These are phyloP conservation scores for Dioctria rufipes DNA, from an alignment of 2,888 invertebrate species.

Conservation along the genomic window DNA sequence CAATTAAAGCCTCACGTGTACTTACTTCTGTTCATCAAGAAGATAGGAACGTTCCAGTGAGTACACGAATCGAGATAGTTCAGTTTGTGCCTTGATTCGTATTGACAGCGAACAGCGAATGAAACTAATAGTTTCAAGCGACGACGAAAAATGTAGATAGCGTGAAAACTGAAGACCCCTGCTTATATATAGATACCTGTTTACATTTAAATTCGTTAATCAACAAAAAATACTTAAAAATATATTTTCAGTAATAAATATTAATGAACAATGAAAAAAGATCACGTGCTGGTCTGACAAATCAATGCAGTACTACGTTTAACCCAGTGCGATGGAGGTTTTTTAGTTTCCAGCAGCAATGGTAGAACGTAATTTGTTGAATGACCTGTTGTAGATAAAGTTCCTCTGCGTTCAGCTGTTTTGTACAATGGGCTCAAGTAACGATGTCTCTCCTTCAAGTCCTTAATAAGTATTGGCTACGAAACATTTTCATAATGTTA, in stretches of 20 bases:
- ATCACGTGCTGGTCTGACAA: conserved; percentile 74
- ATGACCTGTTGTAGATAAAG: conserved; percentile 85
- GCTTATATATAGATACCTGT: no score
- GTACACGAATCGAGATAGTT: no score
- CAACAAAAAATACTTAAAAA: not conserved
- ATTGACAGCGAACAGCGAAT: no score
- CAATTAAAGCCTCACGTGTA: no score
- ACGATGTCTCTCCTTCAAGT: conserved; percentile 72
- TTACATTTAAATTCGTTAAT: not conserved
- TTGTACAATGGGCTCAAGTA: conserved; percentile 85
- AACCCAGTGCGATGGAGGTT: conserved; percentile 82
- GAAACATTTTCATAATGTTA: not conserved
- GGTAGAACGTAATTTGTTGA: conserved; percentile 88
- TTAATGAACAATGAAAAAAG: not conserved
- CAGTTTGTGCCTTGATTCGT: no score
- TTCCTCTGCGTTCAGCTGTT: conserved; percentile 82
- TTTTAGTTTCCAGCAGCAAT: conserved; percentile 77
- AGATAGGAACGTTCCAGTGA: no score
- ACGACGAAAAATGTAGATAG: no score
- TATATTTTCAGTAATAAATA: conserved; percentile 10
- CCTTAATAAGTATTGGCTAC: conserved; percentile 68
- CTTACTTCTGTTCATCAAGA: no score
- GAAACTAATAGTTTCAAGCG: no score
- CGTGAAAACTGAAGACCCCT: no score
- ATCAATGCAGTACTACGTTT: conserved; percentile 83